Evolutionary conservation across 2,113 vertebrate genomes (phyloP).

Genomic region (Colossoma macropomum): DNA sequence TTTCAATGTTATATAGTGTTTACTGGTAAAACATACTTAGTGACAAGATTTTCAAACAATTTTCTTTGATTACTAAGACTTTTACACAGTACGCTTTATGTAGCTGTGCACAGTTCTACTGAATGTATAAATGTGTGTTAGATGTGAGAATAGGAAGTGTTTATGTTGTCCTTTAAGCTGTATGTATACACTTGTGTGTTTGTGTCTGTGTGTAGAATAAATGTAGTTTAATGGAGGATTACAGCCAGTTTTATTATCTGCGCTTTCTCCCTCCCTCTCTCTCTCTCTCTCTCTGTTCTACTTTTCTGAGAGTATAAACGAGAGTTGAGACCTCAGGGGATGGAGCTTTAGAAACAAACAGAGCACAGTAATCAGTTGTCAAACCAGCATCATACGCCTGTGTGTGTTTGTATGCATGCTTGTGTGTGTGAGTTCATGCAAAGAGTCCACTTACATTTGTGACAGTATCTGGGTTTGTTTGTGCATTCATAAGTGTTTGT

Average conservation of each 20-base stretch:
- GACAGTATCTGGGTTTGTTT: background rate
- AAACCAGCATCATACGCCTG: conserved; percentile 40
- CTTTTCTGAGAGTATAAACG: conserved; percentile 62
- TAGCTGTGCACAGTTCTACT: too few species aligned
- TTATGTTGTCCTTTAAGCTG: background rate
- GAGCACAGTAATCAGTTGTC: conserved; percentile 69
- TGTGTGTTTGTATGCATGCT: background rate
- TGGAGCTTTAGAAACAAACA: conserved; percentile 71
- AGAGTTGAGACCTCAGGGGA: conserved; percentile 64
- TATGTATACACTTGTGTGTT: conserved; percentile 30
- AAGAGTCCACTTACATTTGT: too few species aligned
- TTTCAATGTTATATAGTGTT: too few species aligned
- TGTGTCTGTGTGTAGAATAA: conserved; percentile 27
- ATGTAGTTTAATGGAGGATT: conserved; percentile 49
- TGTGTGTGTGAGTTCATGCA: background rate
- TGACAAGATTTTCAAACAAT: too few species aligned
- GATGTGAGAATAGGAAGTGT: too few species aligned
- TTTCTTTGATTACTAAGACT: too few species aligned
- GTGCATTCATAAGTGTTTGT: conserved; percentile 25
- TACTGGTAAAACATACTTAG: too few species aligned
- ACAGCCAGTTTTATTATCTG: conserved; percentile 6
- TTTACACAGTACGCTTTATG: too few species aligned
- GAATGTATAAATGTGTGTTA: too few species aligned
- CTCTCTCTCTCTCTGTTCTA: conserved; percentile 34
- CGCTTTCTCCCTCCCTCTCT: conserved; percentile 3